Evolutionary conservation across 1,140 invertebrate genomes (phyloP), one percentile per base, ranked within the genome.

Genomic region (Thalassaphorura encarpata): DNA sequence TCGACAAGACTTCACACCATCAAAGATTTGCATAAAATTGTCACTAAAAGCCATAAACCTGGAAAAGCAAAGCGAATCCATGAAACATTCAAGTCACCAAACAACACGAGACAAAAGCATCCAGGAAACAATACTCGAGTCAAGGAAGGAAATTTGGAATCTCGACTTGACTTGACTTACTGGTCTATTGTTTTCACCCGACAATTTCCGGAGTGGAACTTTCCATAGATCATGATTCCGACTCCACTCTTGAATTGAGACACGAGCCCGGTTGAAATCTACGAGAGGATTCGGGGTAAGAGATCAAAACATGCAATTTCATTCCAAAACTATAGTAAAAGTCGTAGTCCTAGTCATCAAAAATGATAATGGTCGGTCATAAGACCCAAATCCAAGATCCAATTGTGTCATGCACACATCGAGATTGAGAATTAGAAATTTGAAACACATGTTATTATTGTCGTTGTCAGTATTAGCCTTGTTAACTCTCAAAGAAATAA

Each of bases 261-360:
- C 58, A 53, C 53, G 51, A 19, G 62, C 56, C 53, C 58, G 58
- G 52, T 58, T 61, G 56, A 64, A 58, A 55, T 64, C 62, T 64
- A 64, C 23, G 47, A 55, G 47, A 40, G 21, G 15, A 48, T 21
- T 18, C 15, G 13, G 18, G 18, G 42, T 13, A 45, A 13, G 6
- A 6, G 18, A 45, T 8, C 13, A 45, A 11, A 21, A 45, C 13
- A 13, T n/a, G 6, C 18, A 23, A 23, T 47, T 18, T 18, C 8
- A 47, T 18, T 47, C 4, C 8, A 23, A 26, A 47, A 8, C 19
- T n/a, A 15, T 5, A 21, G 6, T 21, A 11, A 13, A 18, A n/a
- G 6, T 42, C 5, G 5, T 42, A 11, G 13, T 21, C 19, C 19
- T 15, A 21, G 5, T 6, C 15, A 42, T 6, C 6, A 42, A n/a